Evolutionary conservation across 2,888 invertebrate species (phyloP).

Genomic region (Nyleta sp.): DNA sequence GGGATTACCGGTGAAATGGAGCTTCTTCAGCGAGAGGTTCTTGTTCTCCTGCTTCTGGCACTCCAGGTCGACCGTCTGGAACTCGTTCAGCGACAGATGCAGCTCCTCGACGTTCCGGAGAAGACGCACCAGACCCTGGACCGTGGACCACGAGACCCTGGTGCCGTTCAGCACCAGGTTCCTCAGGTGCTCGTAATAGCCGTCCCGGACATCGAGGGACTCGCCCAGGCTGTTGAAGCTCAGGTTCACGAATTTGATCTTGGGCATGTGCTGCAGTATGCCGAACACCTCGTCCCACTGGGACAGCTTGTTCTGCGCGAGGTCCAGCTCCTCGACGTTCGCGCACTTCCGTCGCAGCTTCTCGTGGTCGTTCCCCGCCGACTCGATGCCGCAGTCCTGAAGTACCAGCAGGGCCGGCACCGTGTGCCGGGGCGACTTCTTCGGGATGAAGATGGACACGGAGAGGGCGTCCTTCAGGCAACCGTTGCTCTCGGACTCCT

Average conservation of each 20-base stretch:
- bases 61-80: conserved; percentile 88
- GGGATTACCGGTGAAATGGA: conserved; percentile 95
- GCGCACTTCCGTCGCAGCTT: conserved; percentile 91
- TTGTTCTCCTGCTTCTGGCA: conserved; percentile 80
- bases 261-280: conserved; percentile 93
- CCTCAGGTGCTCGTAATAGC: conserved; percentile 82
- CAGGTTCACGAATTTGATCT: conserved; percentile 94
- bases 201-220: conserved; percentile 84
- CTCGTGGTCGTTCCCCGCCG: conserved; percentile 92
- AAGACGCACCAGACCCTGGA: conserved; percentile 89
- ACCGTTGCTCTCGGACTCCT: conserved; percentile 84
- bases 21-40: conserved; percentile 88
- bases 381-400: conserved; percentile 95
- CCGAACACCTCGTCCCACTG: conserved; percentile 96
- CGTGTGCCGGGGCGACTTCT: conserved; percentile 89
- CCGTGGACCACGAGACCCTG: conserved; percentile 92
- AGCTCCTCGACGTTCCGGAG: conserved; percentile 93
- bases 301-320: conserved; percentile 95
- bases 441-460: conserved; percentile 94
- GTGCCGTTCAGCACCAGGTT: conserved; percentile 95
- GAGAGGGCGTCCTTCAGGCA: conserved; percentile 85
- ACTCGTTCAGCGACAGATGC: conserved; percentile 96
- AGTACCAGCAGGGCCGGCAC: conserved; percentile 93
- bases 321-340: conserved; percentile 95
- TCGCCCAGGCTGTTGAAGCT: conserved; percentile 94